Evolutionary conservation across 2,797 vertebrate genomes (phyloP).

Genomic region (Sebastes umbrosus): DNA sequence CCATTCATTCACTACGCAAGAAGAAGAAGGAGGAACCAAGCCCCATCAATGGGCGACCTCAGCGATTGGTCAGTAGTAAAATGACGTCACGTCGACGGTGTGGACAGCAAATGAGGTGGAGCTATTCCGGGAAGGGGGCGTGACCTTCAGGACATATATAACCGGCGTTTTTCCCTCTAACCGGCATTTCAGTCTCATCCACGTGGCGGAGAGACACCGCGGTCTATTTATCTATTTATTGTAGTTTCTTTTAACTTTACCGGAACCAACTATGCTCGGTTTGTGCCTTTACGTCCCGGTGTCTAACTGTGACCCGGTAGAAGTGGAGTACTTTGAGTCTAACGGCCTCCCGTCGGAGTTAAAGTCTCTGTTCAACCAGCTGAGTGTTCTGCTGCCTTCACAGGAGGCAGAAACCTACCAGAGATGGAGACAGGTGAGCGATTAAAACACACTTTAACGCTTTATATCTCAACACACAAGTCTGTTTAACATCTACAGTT

Average conservation of each 20-base stretch:
- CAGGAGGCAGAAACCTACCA: conserved; percentile 91
- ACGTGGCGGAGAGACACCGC: rapidly evolving
- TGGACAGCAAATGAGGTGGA: conserved; percentile 22
- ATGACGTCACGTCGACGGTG: neutral
- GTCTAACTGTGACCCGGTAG: conserved; percentile 83
- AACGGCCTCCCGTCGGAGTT: conserved; percentile 90
- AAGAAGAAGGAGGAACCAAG: neutral
- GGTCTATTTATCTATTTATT: conserved; percentile 80
- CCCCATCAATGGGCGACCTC: conserved; percentile 43
- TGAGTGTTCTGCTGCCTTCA: conserved; percentile 92
- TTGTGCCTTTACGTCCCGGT: conserved; percentile 91
- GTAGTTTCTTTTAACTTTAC: conserved; percentile 20
- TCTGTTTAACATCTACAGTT: neutral
- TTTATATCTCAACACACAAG: neutral
- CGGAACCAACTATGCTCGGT: conserved; percentile 84
- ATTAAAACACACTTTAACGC: rapidly evolving
- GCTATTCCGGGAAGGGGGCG: conserved; percentile 43
- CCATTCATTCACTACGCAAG: rapidly evolving
- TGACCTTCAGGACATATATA: neutral
- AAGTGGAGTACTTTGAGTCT: conserved; percentile 95
- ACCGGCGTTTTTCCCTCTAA: conserved; percentile 12
- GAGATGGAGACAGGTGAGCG: conserved; percentile 86
- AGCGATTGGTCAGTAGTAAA: conserved; percentile 59
- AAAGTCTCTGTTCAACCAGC: conserved; percentile 86
- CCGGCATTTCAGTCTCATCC: conserved; percentile 63